These are phyloP conservation scores for Microcebus ravelobensis DNA, from an alignment of 2,113 vertebrate species.

Conservation along the genomic window DNA sequence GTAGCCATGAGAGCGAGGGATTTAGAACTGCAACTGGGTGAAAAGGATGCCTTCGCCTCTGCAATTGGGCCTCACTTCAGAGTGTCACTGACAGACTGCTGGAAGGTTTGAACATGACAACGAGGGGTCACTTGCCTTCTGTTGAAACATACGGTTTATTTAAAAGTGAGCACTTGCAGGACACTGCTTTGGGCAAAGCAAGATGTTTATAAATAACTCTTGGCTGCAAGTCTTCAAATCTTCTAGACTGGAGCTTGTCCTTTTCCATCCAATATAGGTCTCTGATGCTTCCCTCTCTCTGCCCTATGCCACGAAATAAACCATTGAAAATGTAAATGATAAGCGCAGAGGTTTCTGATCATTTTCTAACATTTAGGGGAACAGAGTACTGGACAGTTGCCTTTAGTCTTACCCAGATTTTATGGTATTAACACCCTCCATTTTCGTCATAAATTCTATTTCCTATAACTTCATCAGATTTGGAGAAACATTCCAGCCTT, in stretches of 20 bases:
- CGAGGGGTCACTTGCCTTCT: not conserved
- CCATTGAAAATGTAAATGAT: not conserved
- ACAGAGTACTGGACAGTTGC: not conserved
- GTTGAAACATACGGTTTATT: not conserved
- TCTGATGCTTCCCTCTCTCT: not conserved
- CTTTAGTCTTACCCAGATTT: not conserved
- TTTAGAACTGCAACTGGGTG: not conserved
- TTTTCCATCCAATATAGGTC: not conserved
- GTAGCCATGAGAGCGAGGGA: accelerated
- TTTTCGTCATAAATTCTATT: slow-evolving; percentile 1
- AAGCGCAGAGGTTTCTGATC: not conserved
- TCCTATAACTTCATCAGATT: not conserved
- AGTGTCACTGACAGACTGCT: not conserved
- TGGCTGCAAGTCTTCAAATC: not conserved
- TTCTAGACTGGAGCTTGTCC: not conserved
- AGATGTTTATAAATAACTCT: not conserved
- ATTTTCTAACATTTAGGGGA: not conserved
- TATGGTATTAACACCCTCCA: not conserved
- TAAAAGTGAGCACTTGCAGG: not conserved
- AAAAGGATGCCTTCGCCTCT: not conserved
- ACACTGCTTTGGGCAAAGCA: not conserved
- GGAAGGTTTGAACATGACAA: not conserved
- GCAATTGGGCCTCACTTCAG: not conserved
- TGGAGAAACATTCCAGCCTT: not conserved
- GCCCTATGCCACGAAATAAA: not conserved